phyloP scores from a whole-genome alignment of 2,113 vertebrate genomes.

The Seriola dumerili region DNA sequence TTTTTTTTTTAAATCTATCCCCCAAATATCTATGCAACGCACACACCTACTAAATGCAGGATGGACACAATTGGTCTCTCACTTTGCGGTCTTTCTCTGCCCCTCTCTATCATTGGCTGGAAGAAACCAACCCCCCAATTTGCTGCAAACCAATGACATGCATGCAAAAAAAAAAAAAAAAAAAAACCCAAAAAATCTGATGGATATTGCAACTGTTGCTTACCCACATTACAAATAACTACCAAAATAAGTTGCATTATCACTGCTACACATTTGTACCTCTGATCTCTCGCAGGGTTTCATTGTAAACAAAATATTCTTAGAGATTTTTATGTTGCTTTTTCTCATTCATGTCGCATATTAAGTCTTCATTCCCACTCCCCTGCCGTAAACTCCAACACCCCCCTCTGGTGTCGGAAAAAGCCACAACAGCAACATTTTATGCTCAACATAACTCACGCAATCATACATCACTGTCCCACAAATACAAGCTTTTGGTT shows the following conservation, averaged over 20 bases:
- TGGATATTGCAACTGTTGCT: slow-evolving; percentile 20
- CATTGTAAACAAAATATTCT: not conserved
- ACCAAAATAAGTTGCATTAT: not conserved
- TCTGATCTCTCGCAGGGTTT: not conserved
- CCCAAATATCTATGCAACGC: slow-evolving; percentile 51
- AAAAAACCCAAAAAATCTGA: not conserved
- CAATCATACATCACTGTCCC: not conserved
- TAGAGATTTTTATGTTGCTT: not conserved
- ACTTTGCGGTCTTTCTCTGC: slow-evolving; percentile 29
- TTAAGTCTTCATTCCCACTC: not conserved
- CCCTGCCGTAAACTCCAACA: slow-evolving; percentile 7
- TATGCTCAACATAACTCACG: not conserved
- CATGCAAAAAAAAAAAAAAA: not conserved
- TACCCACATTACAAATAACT: not conserved
- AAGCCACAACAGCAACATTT: not conserved
- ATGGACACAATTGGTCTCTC: slow-evolving; percentile 45
- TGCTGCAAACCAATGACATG: slow-evolving; percentile 33
- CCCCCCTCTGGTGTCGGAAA: slow-evolving; percentile 37
- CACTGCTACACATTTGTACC: not conserved
- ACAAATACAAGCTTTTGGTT: slow-evolving; percentile 28
- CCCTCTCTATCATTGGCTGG: slow-evolving; percentile 52
- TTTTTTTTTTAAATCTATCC: slow-evolving; percentile 35
- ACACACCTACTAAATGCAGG: slow-evolving; percentile 47
- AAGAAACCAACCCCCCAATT: slow-evolving; percentile 45
- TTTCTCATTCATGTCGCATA: not conserved